phyloP scores from a whole-genome alignment of 2,113 vertebrate species.

The Asarcornis scutulata region DNA sequence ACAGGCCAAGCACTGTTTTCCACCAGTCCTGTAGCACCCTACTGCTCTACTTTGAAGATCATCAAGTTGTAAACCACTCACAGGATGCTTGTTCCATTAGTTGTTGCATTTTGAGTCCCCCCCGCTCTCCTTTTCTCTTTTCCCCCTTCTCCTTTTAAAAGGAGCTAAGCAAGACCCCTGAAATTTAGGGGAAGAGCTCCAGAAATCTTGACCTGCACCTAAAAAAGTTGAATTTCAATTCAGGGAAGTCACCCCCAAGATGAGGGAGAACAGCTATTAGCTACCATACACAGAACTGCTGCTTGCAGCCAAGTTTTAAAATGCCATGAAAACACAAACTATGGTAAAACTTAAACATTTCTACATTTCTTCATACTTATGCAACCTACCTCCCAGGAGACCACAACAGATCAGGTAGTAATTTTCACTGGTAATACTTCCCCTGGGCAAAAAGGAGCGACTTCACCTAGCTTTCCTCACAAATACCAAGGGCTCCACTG shows the following conservation, averaged over 20 bases:
- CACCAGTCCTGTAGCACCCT: not conserved
- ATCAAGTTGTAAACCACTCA: not conserved
- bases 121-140: not conserved
- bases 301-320: not conserved
- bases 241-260: not conserved
- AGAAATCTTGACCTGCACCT: not conserved
- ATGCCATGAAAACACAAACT: not conserved
- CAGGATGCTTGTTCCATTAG: not conserved
- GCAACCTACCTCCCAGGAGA: not conserved
- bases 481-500: not conserved
- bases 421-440: not conserved
- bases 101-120: not conserved
- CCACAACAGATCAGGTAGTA: not conserved
- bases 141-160: not conserved
- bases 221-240: not conserved
- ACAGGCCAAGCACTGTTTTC: not conserved
- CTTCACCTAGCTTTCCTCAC: not conserved
- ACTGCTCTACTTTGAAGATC: conserved; percentile 5
- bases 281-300: not conserved
- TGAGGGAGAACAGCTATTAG: not conserved
- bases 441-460: not conserved
- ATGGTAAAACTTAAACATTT: not conserved
- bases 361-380: not conserved
- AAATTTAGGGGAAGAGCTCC: not conserved
- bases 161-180: not conserved